Conservation (phyloP, 2,797 vertebrate species). For the Chelonia mydas region DNA sequence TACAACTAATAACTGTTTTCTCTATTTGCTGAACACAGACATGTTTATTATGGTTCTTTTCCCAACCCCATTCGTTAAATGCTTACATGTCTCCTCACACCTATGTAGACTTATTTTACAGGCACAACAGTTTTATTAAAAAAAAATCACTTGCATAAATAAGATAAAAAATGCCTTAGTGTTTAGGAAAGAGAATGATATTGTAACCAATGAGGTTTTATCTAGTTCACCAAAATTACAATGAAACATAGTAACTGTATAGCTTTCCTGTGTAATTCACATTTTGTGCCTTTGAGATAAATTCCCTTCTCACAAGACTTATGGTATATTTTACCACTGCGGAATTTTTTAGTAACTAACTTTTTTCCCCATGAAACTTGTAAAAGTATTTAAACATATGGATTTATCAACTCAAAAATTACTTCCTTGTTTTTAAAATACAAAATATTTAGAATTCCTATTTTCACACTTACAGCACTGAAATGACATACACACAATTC, state of each 20-base stretch:
- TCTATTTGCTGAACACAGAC: constrained; percentile 81
- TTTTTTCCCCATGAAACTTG: constrained; percentile 63
- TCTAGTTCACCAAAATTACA: constrained; percentile 76
- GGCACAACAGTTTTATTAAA: constrained; percentile 80
- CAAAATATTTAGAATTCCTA: constrained; percentile 81
- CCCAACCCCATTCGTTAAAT: constrained; percentile 80
- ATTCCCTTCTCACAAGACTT: constrained; percentile 66
- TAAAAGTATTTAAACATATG: constrained; percentile 72
- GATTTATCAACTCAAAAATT: constrained; percentile 74
- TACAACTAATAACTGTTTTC: constrained; percentile 79
- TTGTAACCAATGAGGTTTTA: constrained; percentile 68
- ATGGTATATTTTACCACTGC: constrained; percentile 61
- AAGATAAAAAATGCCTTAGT: constrained; percentile 77
- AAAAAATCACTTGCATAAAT: constrained; percentile 80
- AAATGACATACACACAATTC: constrained; percentile 80
- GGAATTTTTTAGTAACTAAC: constrained; percentile 56
- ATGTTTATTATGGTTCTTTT: constrained; percentile 81
- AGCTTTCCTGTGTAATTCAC: constrained; percentile 80
- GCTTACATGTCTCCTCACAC: constrained; percentile 83
- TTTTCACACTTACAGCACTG: constrained; percentile 82
- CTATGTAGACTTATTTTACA: constrained; percentile 84
- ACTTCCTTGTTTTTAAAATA: constrained; percentile 76
- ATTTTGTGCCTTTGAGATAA: constrained; percentile 82
- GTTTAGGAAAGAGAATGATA: constrained; percentile 75
- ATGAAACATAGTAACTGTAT: constrained; percentile 73